Percentiles rank a stretch among this genome's conserved stretches.
These are phyloP conservation scores for Acanthacorydalis orientalis DNA, from an alignment of 2,888 invertebrate species.

Conservation along the genomic window DNA sequence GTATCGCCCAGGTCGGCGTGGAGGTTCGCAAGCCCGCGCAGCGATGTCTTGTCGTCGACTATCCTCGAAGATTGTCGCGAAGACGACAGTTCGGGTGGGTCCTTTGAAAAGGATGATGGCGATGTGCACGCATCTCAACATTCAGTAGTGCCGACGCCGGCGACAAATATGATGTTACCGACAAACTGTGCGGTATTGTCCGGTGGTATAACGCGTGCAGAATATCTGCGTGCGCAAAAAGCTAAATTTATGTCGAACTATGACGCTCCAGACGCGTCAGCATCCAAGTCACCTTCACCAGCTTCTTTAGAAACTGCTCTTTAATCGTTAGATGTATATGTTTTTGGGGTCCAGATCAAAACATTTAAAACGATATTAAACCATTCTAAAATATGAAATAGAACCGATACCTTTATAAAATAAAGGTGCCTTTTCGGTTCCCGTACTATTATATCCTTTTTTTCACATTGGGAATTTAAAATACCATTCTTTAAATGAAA, in stretches of 20 bases:
- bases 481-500: too few relatives aligned
- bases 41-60: conserved; percentile 70
- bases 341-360: too few relatives aligned
- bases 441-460: too few relatives aligned
- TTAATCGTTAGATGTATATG: background rate
- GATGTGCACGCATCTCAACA: background rate
- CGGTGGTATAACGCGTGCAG: conserved; percentile 23
- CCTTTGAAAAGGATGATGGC: conserved; percentile 28
- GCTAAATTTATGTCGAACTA: conserved; percentile 34
- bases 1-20: conserved; percentile 54
- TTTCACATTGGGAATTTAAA: too few relatives aligned
- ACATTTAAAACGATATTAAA: too few relatives aligned
- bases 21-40: conserved; percentile 57
- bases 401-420: too few relatives aligned
- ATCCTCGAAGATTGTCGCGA: conserved; percentile 74
- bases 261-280: background rate
- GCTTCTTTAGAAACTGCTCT: conserved; percentile 47
- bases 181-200: background rate
- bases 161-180: background rate
- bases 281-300: conserved; percentile 22
- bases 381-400: too few relatives aligned
- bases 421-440: too few relatives aligned
- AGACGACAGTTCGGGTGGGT: conserved; percentile 51
- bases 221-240: conserved; percentile 40
- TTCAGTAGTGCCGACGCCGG: background rate